Evolutionary conservation across 92 coral and sea anemone species (phyloP), one percentile per base, ranked within the genome.

Genomic region (Chrysogorgia sp.): DNA sequence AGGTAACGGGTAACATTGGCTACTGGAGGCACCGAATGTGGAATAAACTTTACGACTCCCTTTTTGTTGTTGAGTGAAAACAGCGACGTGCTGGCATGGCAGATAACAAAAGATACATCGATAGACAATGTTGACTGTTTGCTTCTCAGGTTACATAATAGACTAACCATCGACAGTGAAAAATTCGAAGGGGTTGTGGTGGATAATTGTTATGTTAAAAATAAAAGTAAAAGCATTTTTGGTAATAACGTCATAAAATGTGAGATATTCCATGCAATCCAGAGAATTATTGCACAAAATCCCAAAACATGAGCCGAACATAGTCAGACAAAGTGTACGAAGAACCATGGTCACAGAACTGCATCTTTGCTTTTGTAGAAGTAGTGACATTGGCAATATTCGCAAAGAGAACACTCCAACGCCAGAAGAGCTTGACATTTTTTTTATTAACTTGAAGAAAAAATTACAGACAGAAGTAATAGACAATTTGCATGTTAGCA

Each of bases 11-110:
- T n/a, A n/a, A n/a, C n/a, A n/a, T n/a, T n/a, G n/a, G n/a, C n/a
- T n/a, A n/a, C n/a, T n/a, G n/a, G n/a, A n/a, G n/a, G n/a, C n/a
- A n/a, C n/a, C n/a, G n/a, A n/a, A n/a, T n/a, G n/a, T n/a, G n/a
- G n/a, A n/a, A n/a, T n/a, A n/a, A n/a, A n/a, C n/a, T n/a, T n/a
- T n/a, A n/a, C n/a, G n/a, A n/a, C n/a, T n/a, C n/a, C 81, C 40
- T 85, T 85, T 57, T 81, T 85, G 52, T 71, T 85, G 15, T n/a
- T n/a, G n/a, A n/a, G n/a, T n/a, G n/a, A n/a, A n/a, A n/a, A n/a
- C n/a, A n/a, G n/a, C n/a, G n/a, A 82, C 35, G 69, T 87, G 43
- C 63, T 87, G 31, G 85, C 81, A 58, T 84, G 91, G 85, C 88
- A 84, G 43, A 71, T 87, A 14, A 79, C 91, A 32, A 87, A 69